A percentile compares a stretch with the other conserved stretches of the same genome.
Evolutionary conservation across 2,797 vertebrate genomes (phyloP).

Genomic region (Neosilurus hyrtlii): DNA sequence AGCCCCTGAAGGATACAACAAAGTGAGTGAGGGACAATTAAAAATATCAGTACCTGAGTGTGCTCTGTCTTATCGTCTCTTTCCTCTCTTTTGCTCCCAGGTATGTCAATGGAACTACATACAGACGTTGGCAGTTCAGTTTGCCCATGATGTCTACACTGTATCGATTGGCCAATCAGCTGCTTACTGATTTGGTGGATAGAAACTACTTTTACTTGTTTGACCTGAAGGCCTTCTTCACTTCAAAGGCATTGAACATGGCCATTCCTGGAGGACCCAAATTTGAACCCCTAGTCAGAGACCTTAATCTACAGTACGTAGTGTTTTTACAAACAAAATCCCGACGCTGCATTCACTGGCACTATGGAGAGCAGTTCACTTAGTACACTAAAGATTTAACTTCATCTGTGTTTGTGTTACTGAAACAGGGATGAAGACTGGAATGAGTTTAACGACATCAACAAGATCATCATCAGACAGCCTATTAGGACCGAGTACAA

Average conservation of each 20-base stretch:
- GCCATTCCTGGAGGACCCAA: conserved; percentile 98
- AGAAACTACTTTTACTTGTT: conserved; percentile 98
- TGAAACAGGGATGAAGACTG: conserved; percentile 93
- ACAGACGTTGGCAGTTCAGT: conserved; percentile 98
- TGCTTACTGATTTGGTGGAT: conserved; percentile 95
- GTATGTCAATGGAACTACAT: conserved; percentile 95
- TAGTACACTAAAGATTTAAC: not conserved
- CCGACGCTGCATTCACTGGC: not conserved
- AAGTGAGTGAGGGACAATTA: conserved; percentile 75
- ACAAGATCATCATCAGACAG: conserved; percentile 99
- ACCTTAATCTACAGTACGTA: conserved; percentile 97
- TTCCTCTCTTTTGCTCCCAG: conserved; percentile 61
- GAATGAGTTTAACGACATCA: conserved; percentile 99
- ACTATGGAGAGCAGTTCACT: not conserved
- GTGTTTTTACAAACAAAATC: not conserved
- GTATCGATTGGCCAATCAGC: conserved; percentile 96
- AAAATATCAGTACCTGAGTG: not conserved
- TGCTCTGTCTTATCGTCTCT: not conserved
- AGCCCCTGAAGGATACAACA: conserved; percentile 89
- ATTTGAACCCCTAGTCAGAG: conserved; percentile 96
- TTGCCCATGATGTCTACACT: conserved; percentile 99
- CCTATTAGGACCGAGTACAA: conserved; percentile 98
- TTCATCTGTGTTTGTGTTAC: not conserved
- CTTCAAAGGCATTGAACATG: conserved; percentile 98
- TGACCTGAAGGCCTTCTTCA: conserved; percentile 98